These are phyloP conservation scores for Acleris cristana DNA, from an alignment of 2,888 invertebrate species.

Conservation along the genomic window DNA sequence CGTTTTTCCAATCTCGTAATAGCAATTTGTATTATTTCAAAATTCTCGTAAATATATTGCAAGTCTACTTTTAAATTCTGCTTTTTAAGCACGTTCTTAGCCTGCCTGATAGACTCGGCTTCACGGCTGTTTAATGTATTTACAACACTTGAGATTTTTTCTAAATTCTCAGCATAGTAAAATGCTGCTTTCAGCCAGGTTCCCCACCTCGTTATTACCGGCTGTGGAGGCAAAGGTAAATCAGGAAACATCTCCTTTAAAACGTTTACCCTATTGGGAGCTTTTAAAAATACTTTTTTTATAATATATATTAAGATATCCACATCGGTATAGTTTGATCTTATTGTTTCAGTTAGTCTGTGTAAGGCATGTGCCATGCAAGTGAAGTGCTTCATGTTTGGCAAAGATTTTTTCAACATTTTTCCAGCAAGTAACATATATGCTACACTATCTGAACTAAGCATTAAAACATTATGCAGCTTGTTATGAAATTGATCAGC, in stretches of 20 bases:
- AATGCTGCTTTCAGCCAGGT: neutral
- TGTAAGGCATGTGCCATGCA: constrained; percentile 11
- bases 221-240: neutral
- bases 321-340: constrained; percentile 1
- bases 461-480: neutral
- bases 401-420: constrained; percentile 5
- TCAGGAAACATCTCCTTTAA: constrained; percentile 8
- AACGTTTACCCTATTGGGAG: too few species aligned
- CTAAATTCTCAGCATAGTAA: neutral
- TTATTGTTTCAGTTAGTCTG: constrained; percentile 3
- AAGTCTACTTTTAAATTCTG: neutral
- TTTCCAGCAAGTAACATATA: constrained; percentile 20
- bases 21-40: constrained; percentile 17
- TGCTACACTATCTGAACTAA: constrained; percentile 4
- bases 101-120: neutral
- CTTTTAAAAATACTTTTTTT: neutral
- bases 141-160: neutral
- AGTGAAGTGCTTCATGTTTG: constrained; percentile 11
- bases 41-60: constrained; percentile 4
- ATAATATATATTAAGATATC: constrained; percentile 1
- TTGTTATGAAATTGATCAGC: constrained; percentile 1
- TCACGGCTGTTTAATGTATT: constrained; percentile 1
- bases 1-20: constrained; percentile 12
- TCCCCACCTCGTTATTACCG: neutral
- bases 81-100: constrained; percentile 1